These are phyloP conservation scores for Aphis craccivora DNA, from an alignment of 1,140 invertebrate species.

Conservation along the genomic window DNA sequence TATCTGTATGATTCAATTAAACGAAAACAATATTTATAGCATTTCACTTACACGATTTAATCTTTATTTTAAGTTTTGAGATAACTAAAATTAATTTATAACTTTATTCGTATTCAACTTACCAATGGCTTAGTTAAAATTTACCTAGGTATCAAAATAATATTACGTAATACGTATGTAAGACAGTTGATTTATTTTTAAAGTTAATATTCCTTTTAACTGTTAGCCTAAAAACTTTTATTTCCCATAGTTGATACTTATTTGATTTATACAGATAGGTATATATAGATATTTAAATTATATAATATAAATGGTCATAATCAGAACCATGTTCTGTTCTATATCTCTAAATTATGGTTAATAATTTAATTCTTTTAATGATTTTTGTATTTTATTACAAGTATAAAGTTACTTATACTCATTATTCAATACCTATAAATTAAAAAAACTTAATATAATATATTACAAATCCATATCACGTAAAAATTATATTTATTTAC, in stretches of 20 bases:
- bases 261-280: neutral
- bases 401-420: neutral
- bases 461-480: no score
- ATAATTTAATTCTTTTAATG: neutral
- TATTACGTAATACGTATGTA: neutral
- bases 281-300: neutral
- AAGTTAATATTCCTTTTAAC: neutral
- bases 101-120: neutral
- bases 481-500: neutral
- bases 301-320: neutral
- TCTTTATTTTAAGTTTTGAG: neutral
- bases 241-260: neutral
- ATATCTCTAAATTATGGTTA: neutral
- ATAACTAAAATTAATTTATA: neutral
- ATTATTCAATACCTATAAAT: neutral
- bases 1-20: neutral
- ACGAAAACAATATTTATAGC: neutral
- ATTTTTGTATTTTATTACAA: neutral
- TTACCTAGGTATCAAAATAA: neutral
- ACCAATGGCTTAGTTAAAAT: neutral
- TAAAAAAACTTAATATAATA: no score
- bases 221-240: neutral
- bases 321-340: neutral
- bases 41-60: neutral
- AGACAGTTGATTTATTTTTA: neutral